Percentiles rank a stretch among this genome's conserved stretches.
These are phyloP conservation scores for Prostheceraeus crozeri DNA, from an alignment of 2,888 invertebrate species.

Conservation along the genomic window DNA sequence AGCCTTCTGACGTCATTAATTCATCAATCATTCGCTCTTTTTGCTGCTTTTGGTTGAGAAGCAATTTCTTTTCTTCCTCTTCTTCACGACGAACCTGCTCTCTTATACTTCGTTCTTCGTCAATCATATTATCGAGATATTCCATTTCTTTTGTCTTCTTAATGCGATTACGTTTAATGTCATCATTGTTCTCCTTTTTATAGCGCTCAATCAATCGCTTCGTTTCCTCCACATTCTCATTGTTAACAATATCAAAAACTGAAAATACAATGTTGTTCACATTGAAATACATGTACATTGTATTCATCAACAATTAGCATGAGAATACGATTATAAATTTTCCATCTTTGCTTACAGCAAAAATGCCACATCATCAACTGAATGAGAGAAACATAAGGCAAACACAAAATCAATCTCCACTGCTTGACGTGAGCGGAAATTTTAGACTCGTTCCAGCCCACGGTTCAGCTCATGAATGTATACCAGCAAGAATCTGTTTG, in stretches of 20 bases:
- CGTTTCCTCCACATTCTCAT: conserved; percentile 77
- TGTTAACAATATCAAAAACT: conserved; percentile 79
- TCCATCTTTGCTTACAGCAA: no score
- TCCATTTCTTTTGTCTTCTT: background rate
- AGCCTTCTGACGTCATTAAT: conserved; percentile 1
- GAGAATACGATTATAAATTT: no score
- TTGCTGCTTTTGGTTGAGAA: background rate
- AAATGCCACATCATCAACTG: no score
- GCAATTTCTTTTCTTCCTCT: background rate
- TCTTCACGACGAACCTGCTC: background rate
- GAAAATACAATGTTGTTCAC: conserved; percentile 33
- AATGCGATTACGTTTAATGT: conserved; percentile 52
- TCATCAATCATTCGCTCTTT: conserved; percentile 13
- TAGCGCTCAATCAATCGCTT: conserved; percentile 60
- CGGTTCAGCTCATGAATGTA: no score
- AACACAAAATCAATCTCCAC: no score
- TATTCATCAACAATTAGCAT: background rate
- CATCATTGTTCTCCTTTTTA: conserved; percentile 70
- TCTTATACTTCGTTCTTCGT: background rate
- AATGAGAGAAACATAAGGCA: no score
- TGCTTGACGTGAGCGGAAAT: no score
- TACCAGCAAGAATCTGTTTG: no score
- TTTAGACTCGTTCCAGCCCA: no score
- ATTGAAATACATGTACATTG: background rate
- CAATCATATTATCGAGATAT: background rate